Evolutionary conservation across 2,888 invertebrate genomes (phyloP), one percentile per base, ranked within the genome.

Genomic region (Chrysodeixis includens): DNA sequence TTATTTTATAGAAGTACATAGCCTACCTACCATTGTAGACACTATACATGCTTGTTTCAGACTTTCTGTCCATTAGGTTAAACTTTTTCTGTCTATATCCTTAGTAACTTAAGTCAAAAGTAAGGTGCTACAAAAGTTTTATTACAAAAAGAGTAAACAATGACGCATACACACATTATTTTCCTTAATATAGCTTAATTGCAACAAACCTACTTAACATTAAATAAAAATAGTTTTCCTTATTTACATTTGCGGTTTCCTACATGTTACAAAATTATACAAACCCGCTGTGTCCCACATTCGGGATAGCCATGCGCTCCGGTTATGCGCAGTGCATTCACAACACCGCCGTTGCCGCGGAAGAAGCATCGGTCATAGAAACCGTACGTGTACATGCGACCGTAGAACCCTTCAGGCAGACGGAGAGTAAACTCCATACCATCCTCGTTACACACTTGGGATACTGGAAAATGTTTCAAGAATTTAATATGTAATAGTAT

Each of bases 281-380:
- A 18, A 63, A 98, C 98, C 90, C 97, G 95, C 87, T 98, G 98
- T 2, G 98, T 98, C 54, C 98, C 98, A 91, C 98, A 98, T 91
- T 98, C 98, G 0, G 98, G 98, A 90, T 98, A 98, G n/a, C 98
- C 98, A 89, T 98, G 98, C 1, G 98, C 97, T 16, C 98, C 98
- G 81, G 98, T 97, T 64, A 99, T 98, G 66, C 98, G 96, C 16
- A 99, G 91, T 0, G 97, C 97, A 82, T 98, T 98, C 1, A 96
- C 96, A 0, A 97, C 97, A 10, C 98, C 98, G 7, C 98, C 98
- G 83, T 98, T 98, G 10, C 98, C 98, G 64, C 98, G 96, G 96
- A 98, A 98, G 95, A 98, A 98, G 86, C 98, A 99, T 40, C 97
- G 95, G 86, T 98, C 98, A 88, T 98, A 99, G 90, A 97, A 98